Evolutionary conservation across 2,888 invertebrate genomes (phyloP).

Genomic region (Folsomia candida): DNA sequence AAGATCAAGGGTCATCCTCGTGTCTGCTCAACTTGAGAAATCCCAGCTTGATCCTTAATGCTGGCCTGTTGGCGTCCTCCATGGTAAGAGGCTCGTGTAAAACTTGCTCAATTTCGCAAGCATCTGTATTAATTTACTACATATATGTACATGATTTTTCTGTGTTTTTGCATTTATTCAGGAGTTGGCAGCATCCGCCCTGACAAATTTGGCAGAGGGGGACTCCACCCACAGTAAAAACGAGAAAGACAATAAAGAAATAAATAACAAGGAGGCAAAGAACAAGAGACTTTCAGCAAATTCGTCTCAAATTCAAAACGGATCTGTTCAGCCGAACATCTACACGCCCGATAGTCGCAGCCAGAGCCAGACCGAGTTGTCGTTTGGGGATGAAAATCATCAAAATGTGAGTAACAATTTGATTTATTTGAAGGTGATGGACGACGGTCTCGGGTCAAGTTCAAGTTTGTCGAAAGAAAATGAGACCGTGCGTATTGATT

Average conservation of each 20-base stretch:
- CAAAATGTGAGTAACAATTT: constrained; percentile 34
- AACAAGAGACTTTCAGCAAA: too few species aligned
- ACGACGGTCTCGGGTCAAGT: too few species aligned
- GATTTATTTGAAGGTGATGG: too few species aligned
- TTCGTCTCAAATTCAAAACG: constrained; percentile 21
- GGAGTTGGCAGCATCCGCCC: too few species aligned
- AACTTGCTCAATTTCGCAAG: too few species aligned
- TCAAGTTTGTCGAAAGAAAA: too few species aligned
- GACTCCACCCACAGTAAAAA: constrained; percentile 16
- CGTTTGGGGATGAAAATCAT: constrained; percentile 29
- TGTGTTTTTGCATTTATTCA: too few species aligned
- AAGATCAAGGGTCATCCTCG: constrained; percentile 28
- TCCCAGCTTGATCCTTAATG: constrained; percentile 49
- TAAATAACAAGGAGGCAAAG: constrained; percentile 14
- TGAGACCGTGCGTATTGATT: too few species aligned
- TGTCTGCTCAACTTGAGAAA: constrained; percentile 38
- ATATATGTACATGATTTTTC: too few species aligned
- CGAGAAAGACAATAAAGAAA: constrained; percentile 29
- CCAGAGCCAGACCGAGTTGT: constrained; percentile 39
- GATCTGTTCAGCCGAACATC: constrained; percentile 32
- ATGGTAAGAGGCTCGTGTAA: too few species aligned
- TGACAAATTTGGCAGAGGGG: constrained; percentile 38
- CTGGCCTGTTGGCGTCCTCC: constrained; percentile 47
- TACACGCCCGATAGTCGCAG: constrained; percentile 28
- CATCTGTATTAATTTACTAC: too few species aligned